These are phyloP conservation scores for Ranitomeya variabilis DNA, from an alignment of 2,113 vertebrate genomes.

Conservation along the genomic window DNA sequence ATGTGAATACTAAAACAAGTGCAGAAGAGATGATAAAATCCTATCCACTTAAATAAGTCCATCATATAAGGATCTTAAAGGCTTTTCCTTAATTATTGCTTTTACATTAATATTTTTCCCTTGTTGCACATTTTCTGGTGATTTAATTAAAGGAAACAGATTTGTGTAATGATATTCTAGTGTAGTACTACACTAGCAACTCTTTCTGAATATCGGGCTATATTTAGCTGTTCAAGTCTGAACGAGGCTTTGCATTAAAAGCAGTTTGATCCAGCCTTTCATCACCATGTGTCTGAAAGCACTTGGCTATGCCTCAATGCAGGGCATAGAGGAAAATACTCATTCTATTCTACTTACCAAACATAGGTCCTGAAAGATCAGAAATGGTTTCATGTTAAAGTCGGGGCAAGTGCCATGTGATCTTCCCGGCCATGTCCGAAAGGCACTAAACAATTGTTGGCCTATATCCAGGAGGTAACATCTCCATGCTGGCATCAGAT, in stretches of 20 bases:
- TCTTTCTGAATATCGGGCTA: conserved; percentile 63
- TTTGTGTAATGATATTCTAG: conserved; percentile 27
- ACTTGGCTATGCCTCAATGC: conserved; percentile 58
- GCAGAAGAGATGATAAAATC: too few relatives aligned
- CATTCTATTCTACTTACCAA: conserved; percentile 62
- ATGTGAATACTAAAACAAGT: too few relatives aligned
- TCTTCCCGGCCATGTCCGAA: conserved; percentile 49
- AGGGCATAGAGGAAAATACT: conserved; percentile 62
- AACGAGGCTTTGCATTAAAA: conserved; percentile 60
- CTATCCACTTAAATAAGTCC: too few relatives aligned
- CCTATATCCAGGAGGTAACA: conserved; percentile 53
- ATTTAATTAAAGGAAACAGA: background rate
- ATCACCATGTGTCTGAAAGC: conserved; percentile 60
- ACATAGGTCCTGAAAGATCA: conserved; percentile 62
- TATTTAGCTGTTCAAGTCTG: conserved; percentile 68
- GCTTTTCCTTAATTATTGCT: background rate
- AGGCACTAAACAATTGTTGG: conserved; percentile 15
- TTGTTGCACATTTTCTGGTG: background rate
- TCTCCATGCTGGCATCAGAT: conserved; percentile 22
- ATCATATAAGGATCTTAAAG: background rate
- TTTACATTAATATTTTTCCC: background rate
- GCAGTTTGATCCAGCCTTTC: conserved; percentile 68
- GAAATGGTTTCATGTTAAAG: conserved; percentile 56
- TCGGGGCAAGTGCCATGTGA: conserved; percentile 48
- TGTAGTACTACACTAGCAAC: background rate